Evolutionary conservation across 2,797 vertebrate species (phyloP).

Genomic region (Pangasius djambal): DNA sequence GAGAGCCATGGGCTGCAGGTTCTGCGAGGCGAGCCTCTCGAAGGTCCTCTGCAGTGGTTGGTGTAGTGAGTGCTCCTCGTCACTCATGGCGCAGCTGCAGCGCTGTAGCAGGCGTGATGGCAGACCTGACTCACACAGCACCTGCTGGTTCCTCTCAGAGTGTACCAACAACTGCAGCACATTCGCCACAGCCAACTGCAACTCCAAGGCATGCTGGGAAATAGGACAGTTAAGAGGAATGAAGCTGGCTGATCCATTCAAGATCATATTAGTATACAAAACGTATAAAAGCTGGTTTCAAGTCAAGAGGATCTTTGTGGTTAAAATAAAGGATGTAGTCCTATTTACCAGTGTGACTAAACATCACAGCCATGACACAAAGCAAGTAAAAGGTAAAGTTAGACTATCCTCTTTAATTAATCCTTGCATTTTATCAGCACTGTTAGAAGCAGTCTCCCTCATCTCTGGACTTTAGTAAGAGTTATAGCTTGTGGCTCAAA

Average conservation of each 20-base stretch:
- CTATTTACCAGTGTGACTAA: background rate
- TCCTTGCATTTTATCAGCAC: background rate
- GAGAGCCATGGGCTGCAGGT: constrained; percentile 91
- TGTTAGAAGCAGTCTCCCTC: background rate
- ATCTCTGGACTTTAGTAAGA: background rate
- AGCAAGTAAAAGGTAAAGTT: background rate
- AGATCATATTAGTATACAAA: background rate
- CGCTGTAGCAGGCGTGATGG: constrained; percentile 92
- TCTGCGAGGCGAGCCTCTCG: constrained; percentile 94
- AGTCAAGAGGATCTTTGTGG: background rate
- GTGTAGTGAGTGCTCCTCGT: constrained; percentile 94
- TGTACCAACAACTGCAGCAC: constrained; percentile 93
- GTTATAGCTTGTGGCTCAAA: background rate
- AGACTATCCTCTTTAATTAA: background rate
- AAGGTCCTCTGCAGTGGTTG: constrained; percentile 97
- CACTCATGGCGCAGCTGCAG: constrained; percentile 90
- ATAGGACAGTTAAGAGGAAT: background rate
- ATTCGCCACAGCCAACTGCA: constrained; percentile 93
- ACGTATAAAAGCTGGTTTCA: background rate
- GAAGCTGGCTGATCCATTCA: background rate
- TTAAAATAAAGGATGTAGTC: background rate
- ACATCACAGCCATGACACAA: background rate
- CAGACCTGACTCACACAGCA: constrained; percentile 92
- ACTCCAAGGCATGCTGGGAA: constrained; percentile 89
- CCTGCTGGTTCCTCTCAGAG: constrained; percentile 94